A percentile compares a stretch with the other conserved stretches of the same genome.
Evolutionary conservation across 64 coral and sea anemone genomes (phyloP).

Genomic region (Porites australiensis): DNA sequence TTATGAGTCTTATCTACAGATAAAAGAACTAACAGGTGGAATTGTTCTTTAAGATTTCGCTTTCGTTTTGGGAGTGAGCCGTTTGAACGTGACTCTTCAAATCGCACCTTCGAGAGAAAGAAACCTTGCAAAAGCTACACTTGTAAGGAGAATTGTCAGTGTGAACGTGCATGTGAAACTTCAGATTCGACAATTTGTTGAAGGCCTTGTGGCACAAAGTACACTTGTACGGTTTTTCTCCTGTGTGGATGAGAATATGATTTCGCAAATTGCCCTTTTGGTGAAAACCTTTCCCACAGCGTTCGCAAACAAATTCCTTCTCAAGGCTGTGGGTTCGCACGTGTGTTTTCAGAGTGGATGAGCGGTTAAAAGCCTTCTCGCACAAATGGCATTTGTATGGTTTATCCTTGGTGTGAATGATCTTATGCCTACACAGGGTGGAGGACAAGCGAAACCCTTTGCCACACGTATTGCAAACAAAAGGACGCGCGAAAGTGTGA

Average conservation of each 20-base stretch:
- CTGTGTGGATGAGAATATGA: conserved; percentile 75
- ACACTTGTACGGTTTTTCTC: conserved; percentile 75
- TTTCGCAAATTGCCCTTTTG: conserved; percentile 78
- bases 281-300: conserved; percentile 73
- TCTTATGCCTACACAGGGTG: conserved; percentile 72
- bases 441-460: conserved; percentile 74
- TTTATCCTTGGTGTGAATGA: conserved; percentile 70
- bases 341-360: conserved; percentile 73
- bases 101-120: conserved; percentile 67
- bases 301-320: conserved; percentile 65
- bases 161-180: conserved; percentile 81
- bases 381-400: conserved; percentile 74
- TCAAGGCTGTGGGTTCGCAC: conserved; percentile 57
- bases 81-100: conserved; percentile 53
- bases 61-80: conserved; percentile 42
- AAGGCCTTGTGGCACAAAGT: conserved; percentile 71
- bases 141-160: conserved; percentile 73
- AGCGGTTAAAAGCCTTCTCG: conserved; percentile 73
- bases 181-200: conserved; percentile 77
- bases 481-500: conserved; percentile 57
- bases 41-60: neutral
- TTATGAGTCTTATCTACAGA: no score
- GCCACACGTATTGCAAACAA: conserved; percentile 66
- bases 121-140: conserved; percentile 68
- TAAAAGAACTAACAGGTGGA: no score